Base-by-base conservation (phyloP, 2,888 invertebrate genomes). In the Cataglyphis rosenhaueri region DNA sequence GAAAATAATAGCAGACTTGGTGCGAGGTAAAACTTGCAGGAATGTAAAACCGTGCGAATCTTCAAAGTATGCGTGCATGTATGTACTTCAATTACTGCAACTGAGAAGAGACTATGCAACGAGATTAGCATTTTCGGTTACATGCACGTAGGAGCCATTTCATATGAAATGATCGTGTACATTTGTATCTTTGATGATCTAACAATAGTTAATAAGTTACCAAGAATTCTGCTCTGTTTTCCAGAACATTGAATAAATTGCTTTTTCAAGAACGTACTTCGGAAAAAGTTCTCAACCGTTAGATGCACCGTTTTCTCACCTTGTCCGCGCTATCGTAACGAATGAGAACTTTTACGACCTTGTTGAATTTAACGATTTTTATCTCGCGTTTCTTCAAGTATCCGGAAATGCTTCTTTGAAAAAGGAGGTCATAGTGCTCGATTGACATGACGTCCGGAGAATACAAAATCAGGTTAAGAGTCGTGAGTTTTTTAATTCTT, bases 351-450 rank as follows among this genome's bases (percentile, higher is more conserved):
- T 84, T 88, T 75, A 41, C 38, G 68, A 81, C 59, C 74, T 81
- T 85, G 87, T 85, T 87, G 85, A 87, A 87, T 85, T 89, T 87
- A 87, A 90, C 86, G 85, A 87, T 79, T 59, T 59, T 70, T 70
- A 59, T 71, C 59, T 71, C 21, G 32, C 18, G 18, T 35, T 25
- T 79, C 59, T 59, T 48, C 44, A 29, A 68, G 55, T 25, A 55
- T 76, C 35, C 44, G 44, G 21, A 61, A 71, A 79, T 38, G n/a
- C 3, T 1, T 52, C 25, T 48, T 10, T 18, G 25, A 32, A 71
- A 79, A 79, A 79, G 32, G 18, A 71, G 78, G 71, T 61, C 44
- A 12, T 32, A 21, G 38, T 3, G 21, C 12, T 70, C 59, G 78
- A 79, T 59, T 79, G 57, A 44, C 41, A n/a, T 18, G 57, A 78